These are phyloP conservation scores for Tuberolachnus salignus DNA, from an alignment of 2,888 invertebrate species.

Conservation along the genomic window DNA sequence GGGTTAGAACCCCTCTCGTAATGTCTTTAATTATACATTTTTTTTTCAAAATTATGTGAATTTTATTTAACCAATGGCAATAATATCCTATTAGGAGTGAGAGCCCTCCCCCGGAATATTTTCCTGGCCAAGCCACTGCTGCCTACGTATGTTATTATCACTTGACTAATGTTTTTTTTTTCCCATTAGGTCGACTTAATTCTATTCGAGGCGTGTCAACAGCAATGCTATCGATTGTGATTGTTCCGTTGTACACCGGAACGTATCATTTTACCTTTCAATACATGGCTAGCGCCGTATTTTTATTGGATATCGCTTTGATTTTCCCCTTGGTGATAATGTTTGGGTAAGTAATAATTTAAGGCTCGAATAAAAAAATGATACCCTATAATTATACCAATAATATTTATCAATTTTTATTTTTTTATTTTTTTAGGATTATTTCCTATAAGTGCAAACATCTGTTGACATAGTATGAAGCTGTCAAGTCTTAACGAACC, in stretches of 20 bases:
- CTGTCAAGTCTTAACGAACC: not conserved
- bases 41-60: not conserved
- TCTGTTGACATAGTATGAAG: not conserved
- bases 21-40: too few relatives aligned
- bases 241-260: constrained; percentile 21
- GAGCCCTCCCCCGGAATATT: too few relatives aligned
- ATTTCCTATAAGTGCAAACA: constrained; percentile 10
- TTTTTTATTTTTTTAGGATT: constrained; percentile 9
- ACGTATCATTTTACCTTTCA: constrained; percentile 32
- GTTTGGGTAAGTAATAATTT: constrained; percentile 15
- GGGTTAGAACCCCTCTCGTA: too few relatives aligned
- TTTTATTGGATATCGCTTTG: constrained; percentile 6
- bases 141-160: too few relatives aligned
- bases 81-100: too few relatives aligned
- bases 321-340: constrained; percentile 18
- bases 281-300: constrained; percentile 20
- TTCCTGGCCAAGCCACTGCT: too few relatives aligned
- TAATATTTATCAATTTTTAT: too few relatives aligned
- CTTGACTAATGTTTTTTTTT: not conserved
- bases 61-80: too few relatives aligned
- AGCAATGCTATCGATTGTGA: not conserved
- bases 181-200: constrained; percentile 22
- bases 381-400: not conserved
- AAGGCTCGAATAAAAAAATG: not conserved
- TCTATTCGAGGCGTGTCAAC: constrained; percentile 17